Base-by-base conservation (phyloP, 2,113 vertebrate species). In the Phainopepla nitens region DNA sequence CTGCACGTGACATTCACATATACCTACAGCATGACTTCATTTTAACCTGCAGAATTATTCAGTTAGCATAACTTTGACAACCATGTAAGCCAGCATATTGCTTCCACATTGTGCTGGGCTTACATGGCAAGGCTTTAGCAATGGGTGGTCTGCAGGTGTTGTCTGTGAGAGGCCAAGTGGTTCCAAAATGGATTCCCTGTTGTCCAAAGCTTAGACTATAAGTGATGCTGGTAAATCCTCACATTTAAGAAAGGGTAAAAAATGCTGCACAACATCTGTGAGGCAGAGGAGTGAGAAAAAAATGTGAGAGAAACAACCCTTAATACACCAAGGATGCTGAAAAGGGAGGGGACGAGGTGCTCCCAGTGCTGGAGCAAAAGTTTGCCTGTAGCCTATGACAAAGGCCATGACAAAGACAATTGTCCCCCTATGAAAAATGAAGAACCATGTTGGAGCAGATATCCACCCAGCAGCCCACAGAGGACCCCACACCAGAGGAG, bases 391-490 rank as follows among this genome's bases (percentile, higher is more conserved):
- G 53, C 28, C 28, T 3, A 3, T 28, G n/a, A 16, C 33, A 73
- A 68, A 78, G 42, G 15, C 18, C n/a, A 28, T 20, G 15, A 15
- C 35, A 60, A 82, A 75, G 39, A 35, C 65, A 23, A 18, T 42
- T 85, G 29, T 50, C 6, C 27, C 18, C 4, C 35, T 35, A 16
- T 2, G 42, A 39, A 64, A 73, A 50, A 51, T 13, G 17, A 87
- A 81, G 31, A 54, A 39, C 9, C 2, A 25, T 3, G 0, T 24
- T 0, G 0, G 10, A 79, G 31, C n/a, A 61, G 11, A 33, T 35
- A 70, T 23, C 51, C 14, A 49, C 24, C 14, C n/a, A 75, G 23
- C 47, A 78, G 54, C 53, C 45, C 50, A 49, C 13, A 35, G 25
- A 60, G n/a, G 31, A 68, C 12, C 17, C 6, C 36, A 70, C 23